Base-by-base conservation (phyloP, 2,888 invertebrate species). In the Agrotis ipsilon region DNA sequence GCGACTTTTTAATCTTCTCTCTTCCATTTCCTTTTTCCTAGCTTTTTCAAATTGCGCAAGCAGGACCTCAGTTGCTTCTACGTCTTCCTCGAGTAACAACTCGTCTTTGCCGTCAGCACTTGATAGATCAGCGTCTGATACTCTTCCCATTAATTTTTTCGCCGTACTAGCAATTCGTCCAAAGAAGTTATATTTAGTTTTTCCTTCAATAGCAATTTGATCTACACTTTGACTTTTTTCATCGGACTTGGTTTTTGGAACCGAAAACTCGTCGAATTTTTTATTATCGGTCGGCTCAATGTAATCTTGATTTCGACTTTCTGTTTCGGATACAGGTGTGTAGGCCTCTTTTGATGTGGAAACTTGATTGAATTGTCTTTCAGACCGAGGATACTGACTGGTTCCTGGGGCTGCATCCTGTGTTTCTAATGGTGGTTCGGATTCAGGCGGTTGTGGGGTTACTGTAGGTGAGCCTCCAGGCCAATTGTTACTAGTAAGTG, bases 71-170 rank as follows among this genome's bases (percentile, higher is more conserved):
- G 89, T 87, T 18, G 86, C 81, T 72, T 74, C 83, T 46, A 86
- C 83, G 11, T 86, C 83, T 61, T 88, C 87, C 45, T 87, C 81
- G n/a, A 81, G 61, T 16, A 84, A 67, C 21, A 87, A 73, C 2
- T 69, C 83, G 39, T 89, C 84, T 63, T 71, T 81, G 1, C 49
- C 68, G 0, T 82, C 80, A 52, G 72, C 32, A 13, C 57, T 75
- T n/a, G 63, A 57, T 3, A 45, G 51, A 3, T 75, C 80, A 57
- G 71, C 55, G 21, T 72, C 81, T 27, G 72, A 78, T 54, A 75
- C 64, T 52, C 68, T 75, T 9, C 78, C 75, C 63, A 86, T 78
- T 21, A 86, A 16, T 63, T 78, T 81, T 51, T 82, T 87, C 18
- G 80, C 78, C 19, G 74, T 78, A 0, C 24, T 71, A 32, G 65